phyloP scores from a whole-genome alignment of 2,797 vertebrate species.

The Danio aesculapii region DNA sequence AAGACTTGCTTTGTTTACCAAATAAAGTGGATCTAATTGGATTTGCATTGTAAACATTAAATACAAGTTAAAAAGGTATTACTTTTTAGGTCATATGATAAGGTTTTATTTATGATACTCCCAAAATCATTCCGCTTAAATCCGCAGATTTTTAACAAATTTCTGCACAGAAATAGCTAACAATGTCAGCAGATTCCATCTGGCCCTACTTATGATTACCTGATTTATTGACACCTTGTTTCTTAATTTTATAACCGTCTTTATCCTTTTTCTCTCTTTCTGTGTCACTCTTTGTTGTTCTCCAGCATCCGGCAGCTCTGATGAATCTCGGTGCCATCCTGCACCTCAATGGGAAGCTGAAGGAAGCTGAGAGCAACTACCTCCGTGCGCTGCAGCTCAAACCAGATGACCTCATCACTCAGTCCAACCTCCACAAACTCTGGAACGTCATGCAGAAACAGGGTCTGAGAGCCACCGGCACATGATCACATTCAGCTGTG shows the following conservation, averaged over 20 bases:
- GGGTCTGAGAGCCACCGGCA: slow-evolving; percentile 84
- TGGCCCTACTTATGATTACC: no score
- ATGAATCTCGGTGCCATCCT: slow-evolving; percentile 99
- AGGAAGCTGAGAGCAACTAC: slow-evolving; percentile 95
- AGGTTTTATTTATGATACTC: no score
- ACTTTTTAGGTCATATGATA: no score
- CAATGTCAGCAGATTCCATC: no score
- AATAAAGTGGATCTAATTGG: no score
- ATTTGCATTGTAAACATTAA: no score
- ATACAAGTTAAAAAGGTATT: no score
- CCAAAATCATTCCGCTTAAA: no score
- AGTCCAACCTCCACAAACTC: slow-evolving; percentile 96
- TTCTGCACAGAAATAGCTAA: no score
- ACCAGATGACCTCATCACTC: slow-evolving; percentile 95
- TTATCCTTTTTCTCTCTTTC: slow-evolving; percentile 41
- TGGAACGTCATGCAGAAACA: slow-evolving; percentile 99
- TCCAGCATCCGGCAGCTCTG: slow-evolving; percentile 93
- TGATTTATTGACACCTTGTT: no score
- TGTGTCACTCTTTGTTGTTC: slow-evolving; percentile 66
- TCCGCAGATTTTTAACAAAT: no score
- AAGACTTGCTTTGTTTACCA: no score
- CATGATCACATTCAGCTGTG: slow-evolving; percentile 63
- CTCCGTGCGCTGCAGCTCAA: slow-evolving; percentile 94
- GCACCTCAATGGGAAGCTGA: slow-evolving; percentile 95
- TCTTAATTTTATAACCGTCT: neutral